These are phyloP conservation scores for Nannoperca obscura DNA, from an alignment of 2,797 vertebrate species.

Conservation along the genomic window DNA sequence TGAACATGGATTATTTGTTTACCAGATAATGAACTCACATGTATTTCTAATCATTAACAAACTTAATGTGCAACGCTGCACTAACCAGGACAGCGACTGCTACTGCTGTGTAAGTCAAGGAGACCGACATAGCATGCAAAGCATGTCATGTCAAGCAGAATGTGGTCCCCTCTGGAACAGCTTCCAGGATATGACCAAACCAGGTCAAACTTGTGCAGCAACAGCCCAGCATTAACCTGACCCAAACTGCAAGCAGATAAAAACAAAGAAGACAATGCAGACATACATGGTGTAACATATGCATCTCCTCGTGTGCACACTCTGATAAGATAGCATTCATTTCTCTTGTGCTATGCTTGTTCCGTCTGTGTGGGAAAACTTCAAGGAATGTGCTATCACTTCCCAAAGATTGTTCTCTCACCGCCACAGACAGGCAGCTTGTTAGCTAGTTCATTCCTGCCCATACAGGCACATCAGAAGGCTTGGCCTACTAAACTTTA, in stretches of 20 bases:
- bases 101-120: neutral
- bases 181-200: slow-evolving; percentile 20
- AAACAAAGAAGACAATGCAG: slow-evolving; percentile 37
- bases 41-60: slow-evolving; percentile 8
- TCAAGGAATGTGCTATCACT: slow-evolving; percentile 55
- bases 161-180: slow-evolving; percentile 8
- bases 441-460: slow-evolving; percentile 62
- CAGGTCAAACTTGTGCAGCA: slow-evolving; percentile 1
- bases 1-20: too few relatives aligned
- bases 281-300: slow-evolving; percentile 26
- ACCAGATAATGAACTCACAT: neutral
- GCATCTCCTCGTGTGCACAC: slow-evolving; percentile 38
- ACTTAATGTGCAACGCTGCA: neutral
- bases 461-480: slow-evolving; percentile 63
- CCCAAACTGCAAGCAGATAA: slow-evolving; percentile 30
- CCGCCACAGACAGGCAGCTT: slow-evolving; percentile 36
- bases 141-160: slow-evolving; percentile 12
- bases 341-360: slow-evolving; percentile 24
- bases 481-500: slow-evolving; percentile 57
- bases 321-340: slow-evolving; percentile 62
- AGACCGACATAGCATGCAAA: neutral
- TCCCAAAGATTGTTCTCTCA: slow-evolving; percentile 44
- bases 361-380: slow-evolving; percentile 49
- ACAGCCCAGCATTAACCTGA: slow-evolving; percentile 36
- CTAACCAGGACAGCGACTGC: neutral